phyloP scores from a whole-genome alignment of 2,113 vertebrate species.

The Eulemur macaco region DNA sequence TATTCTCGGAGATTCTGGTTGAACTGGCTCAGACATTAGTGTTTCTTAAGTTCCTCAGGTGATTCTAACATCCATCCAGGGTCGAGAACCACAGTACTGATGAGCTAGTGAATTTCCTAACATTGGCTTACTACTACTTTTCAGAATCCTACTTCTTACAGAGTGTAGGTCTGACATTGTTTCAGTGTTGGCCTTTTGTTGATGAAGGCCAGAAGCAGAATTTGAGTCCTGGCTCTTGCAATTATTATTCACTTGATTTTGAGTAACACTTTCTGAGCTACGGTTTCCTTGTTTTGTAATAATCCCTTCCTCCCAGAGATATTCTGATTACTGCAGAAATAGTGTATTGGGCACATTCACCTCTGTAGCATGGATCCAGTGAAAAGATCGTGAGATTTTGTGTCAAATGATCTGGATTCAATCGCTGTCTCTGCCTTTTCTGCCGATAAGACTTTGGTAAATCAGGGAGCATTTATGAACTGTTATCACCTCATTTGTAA shows the following conservation, averaged over 20 bases:
- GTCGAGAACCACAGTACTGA: background rate
- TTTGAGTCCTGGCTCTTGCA: background rate
- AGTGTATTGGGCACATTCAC: background rate
- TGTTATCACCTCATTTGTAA: background rate
- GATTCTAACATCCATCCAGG: background rate
- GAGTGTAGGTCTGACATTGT: background rate
- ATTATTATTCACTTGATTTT: background rate
- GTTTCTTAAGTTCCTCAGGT: background rate
- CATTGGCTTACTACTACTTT: background rate
- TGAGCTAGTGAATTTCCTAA: background rate
- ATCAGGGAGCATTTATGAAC: background rate
- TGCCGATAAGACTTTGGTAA: background rate
- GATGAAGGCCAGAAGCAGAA: background rate
- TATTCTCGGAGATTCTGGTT: background rate
- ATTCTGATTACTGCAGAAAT: background rate
- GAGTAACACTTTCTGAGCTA: background rate
- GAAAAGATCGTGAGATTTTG: background rate
- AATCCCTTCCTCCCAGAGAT: background rate
- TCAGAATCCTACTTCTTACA: background rate
- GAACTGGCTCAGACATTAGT: background rate
- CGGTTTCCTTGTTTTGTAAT: background rate
- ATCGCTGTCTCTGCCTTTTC: background rate
- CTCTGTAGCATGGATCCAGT: background rate
- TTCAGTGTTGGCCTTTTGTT: background rate
- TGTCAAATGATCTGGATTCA: background rate